Base-by-base conservation (phyloP, 2,888 invertebrate genomes). In the Tetheella fluctuosa region DNA sequence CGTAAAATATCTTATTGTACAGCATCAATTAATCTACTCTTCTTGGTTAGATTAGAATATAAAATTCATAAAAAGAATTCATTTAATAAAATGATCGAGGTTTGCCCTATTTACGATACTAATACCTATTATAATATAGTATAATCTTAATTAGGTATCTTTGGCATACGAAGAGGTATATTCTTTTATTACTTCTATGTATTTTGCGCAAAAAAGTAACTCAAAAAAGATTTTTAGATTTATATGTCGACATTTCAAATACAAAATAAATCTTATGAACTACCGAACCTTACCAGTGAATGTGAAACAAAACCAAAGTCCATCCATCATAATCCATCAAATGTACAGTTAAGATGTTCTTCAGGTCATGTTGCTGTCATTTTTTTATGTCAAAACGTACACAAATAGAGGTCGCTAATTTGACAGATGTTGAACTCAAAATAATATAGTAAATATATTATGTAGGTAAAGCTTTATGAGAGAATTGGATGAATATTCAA, bases 251-350 rank as follows among this genome's bases (percentile, higher is more conserved):
- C 10, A 48, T 17, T 48, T 48, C 17, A 48, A 48, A 17, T 10
- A 48, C 7, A n/a, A 42, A n/a, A 42, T 48, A 39, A 39, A 48
- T 48, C 48, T 48, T 20, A 10, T 20, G 48, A 48, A 48, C 48
- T 48, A 48, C 48, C n/a, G 48, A 48, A 48, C 48, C 48, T n/a
- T 48, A 48, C 48, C 17, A 17, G 17, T 48, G 37, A 17, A 42
- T 3, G 39, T n/a, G 15, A 39, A 48, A 48, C n/a, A n/a, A 48
- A 48, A 20, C 48, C 10, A 20, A 48, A 15, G 48, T 48, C 48
- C 48, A 48, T 48, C 48, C 48, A 48, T 48, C 48, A 48, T 48
- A 48, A 48, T 48, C 48, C 48, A 48, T 48, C 48, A 48, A 20
- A 48, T 20, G 48, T 1, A 48, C 48, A 20, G 48, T 48, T 48